Evolutionary conservation across 1,140 invertebrate genomes (phyloP), one percentile per base, ranked within the genome.

Genomic region (Eciton burchellii): DNA sequence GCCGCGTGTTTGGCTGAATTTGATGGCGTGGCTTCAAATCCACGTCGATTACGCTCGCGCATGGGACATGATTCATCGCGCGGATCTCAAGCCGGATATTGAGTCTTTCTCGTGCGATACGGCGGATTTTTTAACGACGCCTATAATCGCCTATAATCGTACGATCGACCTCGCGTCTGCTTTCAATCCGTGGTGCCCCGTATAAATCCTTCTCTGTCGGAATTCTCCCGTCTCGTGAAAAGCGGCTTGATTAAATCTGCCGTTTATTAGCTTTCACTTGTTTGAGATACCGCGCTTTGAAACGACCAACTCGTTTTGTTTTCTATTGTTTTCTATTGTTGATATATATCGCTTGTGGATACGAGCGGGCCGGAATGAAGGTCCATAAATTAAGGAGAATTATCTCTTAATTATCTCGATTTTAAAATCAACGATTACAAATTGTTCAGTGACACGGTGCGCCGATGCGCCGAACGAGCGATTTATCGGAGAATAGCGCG

Each of bases 1-100:
- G 74, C 62, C 74, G 66, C 62, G 54, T 77, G 35, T 35, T 74
- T 41, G 56, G 24, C 41, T 45, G 56, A 4, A 74, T 74, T 74
- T 74, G n/a, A 74, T 72, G 68, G 68, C 52, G 52, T 2, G 6
- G 52, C 21, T 72, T 57, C n/a, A 47, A 74, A 29, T 35, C 12
- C 41, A n/a, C 14, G 16, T 21, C 43, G 43, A 74, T 49, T 74
- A 62, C 26, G 12, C 35, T 21, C 29, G 19, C 62, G 14, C 47
- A 5, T 9, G 74, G 11, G n/a, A 9, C 21, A 11, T 76, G 43
- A 63, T 76, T 76, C 43, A 76, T 63, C 57, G 14, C 8, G 11
- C 6, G 41, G 24, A 41, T 56, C 6, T n/a, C n/a, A n/a, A 26
- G 24, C 11, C 43, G 26, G 6, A 19, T 12, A 12, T 65, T 76